Base-by-base conservation (phyloP, 2,113 vertebrate species). In the Cricetomys ansorgei region DNA sequence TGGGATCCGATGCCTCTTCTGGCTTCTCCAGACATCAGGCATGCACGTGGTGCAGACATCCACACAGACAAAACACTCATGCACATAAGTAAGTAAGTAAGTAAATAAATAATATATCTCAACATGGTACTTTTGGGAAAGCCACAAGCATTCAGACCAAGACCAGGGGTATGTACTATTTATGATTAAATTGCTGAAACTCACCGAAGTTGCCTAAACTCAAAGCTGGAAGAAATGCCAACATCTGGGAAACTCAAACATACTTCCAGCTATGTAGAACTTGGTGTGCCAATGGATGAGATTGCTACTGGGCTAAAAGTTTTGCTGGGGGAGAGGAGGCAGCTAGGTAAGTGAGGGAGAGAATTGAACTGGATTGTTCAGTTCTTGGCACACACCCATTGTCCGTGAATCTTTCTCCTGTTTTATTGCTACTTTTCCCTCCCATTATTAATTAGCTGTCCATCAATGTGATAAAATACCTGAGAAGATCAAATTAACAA, bases 201-300 rank as follows among this genome's bases (percentile, higher is more conserved):
- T 95, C 48, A 94, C 55, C 57, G 62, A 87, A 83, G 16, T 69
- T 92, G 45, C 62, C 10, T 83, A 53, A 73, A 21, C 40, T 88
- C 83, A 80, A 94, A 89, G 67, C 62, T 84, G 37, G 79, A 69
- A 64, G 6, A 79, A 79, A 92, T 80, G 80, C 29, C 16, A 88
- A 12, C 69, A 64, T 86, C 80, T 69, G 76, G 75, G 88, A 59
- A 75, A 5, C 40, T 29, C 34, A 37, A 87, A 57, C 50, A 89
- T 65, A 55, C 50, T 72, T 86, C n/a, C 45, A 77, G 45, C 34
- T 29, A n/a, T 65, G 3, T 72, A 19, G 81, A 84, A 59, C 59
- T 7, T 53, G 23, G 3, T 37, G 43, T 77, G 48, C 53, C 79
- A 92, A 55, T 8, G 31, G 84, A 34, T 23, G 83, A 55, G 64